Conservation (phyloP, 2,888 invertebrate genomes). For the Nebria salina region DNA sequence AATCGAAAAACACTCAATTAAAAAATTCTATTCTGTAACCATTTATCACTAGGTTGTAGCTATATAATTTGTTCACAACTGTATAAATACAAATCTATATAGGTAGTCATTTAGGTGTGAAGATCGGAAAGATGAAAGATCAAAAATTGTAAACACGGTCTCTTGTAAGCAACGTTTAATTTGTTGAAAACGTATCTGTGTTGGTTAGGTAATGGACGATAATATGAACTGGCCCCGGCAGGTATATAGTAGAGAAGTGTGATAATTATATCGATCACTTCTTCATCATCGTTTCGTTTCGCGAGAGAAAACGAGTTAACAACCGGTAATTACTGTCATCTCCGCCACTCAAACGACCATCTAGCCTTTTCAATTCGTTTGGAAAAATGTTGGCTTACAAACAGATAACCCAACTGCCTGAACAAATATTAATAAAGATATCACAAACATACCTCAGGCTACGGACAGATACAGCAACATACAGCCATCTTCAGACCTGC, state of each 20-base stretch:
- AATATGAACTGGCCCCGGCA: neutral
- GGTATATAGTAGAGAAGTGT: slow-evolving; percentile 25
- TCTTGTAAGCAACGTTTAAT: neutral
- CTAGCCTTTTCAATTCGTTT: slow-evolving; percentile 12
- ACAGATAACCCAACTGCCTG: slow-evolving; percentile 13
- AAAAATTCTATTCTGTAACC: slow-evolving; percentile 6
- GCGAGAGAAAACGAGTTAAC: slow-evolving; percentile 38
- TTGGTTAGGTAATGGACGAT: slow-evolving; percentile 1
- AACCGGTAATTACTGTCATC: slow-evolving; percentile 41
- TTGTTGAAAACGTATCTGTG: neutral
- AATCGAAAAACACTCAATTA: slow-evolving; percentile 25
- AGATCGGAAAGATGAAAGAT: slow-evolving; percentile 13
- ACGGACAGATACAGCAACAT: neutral
- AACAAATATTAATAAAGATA: slow-evolving; percentile 46
- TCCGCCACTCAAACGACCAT: slow-evolving; percentile 16
- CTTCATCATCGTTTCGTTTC: slow-evolving; percentile 19
- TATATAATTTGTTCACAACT: slow-evolving; percentile 31
- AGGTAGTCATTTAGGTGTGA: slow-evolving; percentile 40
- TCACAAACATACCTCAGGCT: slow-evolving; percentile 40
- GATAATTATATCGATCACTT: slow-evolving; percentile 38
- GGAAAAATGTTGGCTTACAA: neutral
- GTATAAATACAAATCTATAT: slow-evolving; percentile 35
- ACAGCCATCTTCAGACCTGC: neutral
- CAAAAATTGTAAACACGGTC: slow-evolving; percentile 4
- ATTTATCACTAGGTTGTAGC: slow-evolving; percentile 15